Evolutionary conservation across 2,113 vertebrate species (phyloP).

Genomic region (Hippolais icterina): DNA sequence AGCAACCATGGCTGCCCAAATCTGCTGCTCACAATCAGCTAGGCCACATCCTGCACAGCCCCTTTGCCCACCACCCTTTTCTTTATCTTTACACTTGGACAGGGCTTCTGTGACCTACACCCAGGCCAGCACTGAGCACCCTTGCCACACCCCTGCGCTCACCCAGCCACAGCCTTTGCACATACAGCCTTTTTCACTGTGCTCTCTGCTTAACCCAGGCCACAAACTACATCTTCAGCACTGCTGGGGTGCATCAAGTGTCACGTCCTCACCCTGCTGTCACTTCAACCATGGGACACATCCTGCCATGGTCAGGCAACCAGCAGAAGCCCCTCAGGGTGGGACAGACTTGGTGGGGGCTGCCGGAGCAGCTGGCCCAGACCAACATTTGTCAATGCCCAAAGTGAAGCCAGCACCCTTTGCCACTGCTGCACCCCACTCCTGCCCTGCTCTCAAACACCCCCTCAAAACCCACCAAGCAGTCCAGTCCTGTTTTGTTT

Average conservation of each 20-base stretch:
- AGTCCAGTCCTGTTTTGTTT: accelerated
- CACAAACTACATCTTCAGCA: accelerated
- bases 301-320: background rate
- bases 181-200: accelerated
- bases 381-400: background rate
- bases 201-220: accelerated
- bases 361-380: accelerated
- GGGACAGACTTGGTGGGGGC: accelerated
- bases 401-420: background rate
- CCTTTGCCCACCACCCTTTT: background rate
- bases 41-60: accelerated
- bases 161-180: background rate
- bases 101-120: background rate
- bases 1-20: background rate
- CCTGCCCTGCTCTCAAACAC: accelerated
- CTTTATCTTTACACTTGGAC: background rate
- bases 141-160: accelerated
- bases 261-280: background rate
- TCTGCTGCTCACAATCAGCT: background rate
- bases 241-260: accelerated
- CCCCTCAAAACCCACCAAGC: accelerated
- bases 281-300: background rate
- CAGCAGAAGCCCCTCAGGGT: background rate
- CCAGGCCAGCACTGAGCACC: background rate
- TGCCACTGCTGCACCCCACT: background rate